Base-by-base conservation (phyloP, 2,113 vertebrate species). In the Peromyscus polionotus region DNA sequence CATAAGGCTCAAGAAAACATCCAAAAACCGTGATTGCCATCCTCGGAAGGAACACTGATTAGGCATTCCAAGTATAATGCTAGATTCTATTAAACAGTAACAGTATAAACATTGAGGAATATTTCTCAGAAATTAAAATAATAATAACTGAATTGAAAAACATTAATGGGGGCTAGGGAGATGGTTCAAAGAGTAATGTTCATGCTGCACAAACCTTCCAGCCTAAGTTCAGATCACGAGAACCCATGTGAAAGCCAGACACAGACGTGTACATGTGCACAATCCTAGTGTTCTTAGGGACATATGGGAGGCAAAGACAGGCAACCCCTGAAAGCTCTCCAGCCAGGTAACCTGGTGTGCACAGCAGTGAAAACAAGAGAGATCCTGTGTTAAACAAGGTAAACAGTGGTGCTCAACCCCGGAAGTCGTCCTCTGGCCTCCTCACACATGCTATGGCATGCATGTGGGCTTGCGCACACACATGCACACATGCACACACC, bases 81-180 rank as follows among this genome's bases (percentile, higher is more conserved):
- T 51, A 85, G n/a, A 93, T 31, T 68, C 22, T n/a, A 79, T 63
- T 91, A 91, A 91, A 54, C 9, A 79, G 6, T 12, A 94, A 67
- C 22, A 10, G 24, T 12, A n/a, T 48, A 65, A 14, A 68, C 83
- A 92, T 1, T 73, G 68, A 85, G 45, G 26, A 57, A 70, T 76
- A 72, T 57, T 3, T 45, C 73, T 68, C 86, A 4, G 88, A 88
- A 90, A 92, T 92, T 89, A 90, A 90, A 89, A 85, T 51, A 48
- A 85, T 20, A 28, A 13, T 72, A 63, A 42, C 54, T 81, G 16
- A 79, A 77, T 36, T 83, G 39, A 59, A n/a, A 87, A 48, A 9
- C 14, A 65, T n/a, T 6, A 16, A 8, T 19, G 24, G 36, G 11
- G 45, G 22, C 8, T 16, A 51, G 48, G 33, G 67, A 88, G 20